These are phyloP conservation scores for Hippoglossus hippoglossus DNA, from an alignment of 2,797 vertebrate species.

Conservation along the genomic window DNA sequence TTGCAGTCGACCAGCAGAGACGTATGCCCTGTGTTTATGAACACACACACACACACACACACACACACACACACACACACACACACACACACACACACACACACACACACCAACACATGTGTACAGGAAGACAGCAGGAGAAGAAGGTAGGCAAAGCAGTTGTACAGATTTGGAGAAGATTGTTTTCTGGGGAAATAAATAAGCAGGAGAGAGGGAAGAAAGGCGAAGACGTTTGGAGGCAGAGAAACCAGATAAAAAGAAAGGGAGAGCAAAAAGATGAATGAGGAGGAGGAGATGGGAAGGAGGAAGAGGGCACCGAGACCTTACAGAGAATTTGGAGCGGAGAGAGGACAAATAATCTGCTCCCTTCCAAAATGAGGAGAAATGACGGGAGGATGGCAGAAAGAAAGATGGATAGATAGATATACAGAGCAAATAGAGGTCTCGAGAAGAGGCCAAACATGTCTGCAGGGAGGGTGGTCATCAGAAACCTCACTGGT, in stretches of 20 bases:
- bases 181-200: slow-evolving; percentile 20
- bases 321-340: slow-evolving; percentile 31
- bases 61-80: neutral
- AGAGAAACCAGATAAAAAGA: slow-evolving; percentile 5
- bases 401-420: slow-evolving; percentile 46
- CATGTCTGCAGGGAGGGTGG: slow-evolving; percentile 55
- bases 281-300: slow-evolving; percentile 19
- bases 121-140: slow-evolving; percentile 23
- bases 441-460: slow-evolving; percentile 50
- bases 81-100: neutral
- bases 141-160: slow-evolving; percentile 29
- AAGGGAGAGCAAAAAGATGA: slow-evolving; percentile 1
- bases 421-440: slow-evolving; percentile 54
- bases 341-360: slow-evolving; percentile 40
- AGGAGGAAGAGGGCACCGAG: slow-evolving; percentile 14
- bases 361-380: slow-evolving; percentile 22
- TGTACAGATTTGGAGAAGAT: slow-evolving; percentile 40
- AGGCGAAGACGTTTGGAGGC: slow-evolving; percentile 17
- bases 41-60: neutral
- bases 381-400: slow-evolving; percentile 48
- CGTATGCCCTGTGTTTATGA: slow-evolving; percentile 23
- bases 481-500: slow-evolving; percentile 57
- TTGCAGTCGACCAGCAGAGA: slow-evolving; percentile 87
- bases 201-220: slow-evolving; percentile 15
- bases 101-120: neutral